Conservation (phyloP, 2,797 vertebrate species). For the Phalanger gymnotis region DNA sequence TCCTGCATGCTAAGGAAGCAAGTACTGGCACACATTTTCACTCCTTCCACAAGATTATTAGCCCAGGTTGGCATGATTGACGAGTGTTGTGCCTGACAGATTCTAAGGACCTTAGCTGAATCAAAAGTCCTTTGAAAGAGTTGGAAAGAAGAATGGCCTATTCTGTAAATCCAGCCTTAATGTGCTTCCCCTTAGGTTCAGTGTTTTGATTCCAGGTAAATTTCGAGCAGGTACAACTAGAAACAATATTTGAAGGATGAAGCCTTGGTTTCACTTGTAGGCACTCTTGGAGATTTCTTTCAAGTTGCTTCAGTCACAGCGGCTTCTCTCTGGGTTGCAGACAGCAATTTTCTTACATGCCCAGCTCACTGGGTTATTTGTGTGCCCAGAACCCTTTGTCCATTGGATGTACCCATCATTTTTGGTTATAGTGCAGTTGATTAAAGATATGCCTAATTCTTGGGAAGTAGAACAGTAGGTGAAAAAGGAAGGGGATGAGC, state of each 20-base stretch:
- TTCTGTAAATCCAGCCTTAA: constrained; percentile 29
- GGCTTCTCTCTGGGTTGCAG: neutral
- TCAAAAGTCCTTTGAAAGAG: constrained; percentile 33
- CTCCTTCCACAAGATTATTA: neutral
- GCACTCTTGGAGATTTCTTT: neutral
- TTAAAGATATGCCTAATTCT: neutral
- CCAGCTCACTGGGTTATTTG: neutral
- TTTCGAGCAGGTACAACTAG: neutral
- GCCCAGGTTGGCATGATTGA: neutral
- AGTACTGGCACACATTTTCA: neutral
- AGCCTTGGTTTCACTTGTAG: neutral
- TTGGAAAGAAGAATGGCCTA: constrained; percentile 25
- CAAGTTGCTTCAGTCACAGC: neutral
- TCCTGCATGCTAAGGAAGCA: neutral
- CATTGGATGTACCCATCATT: neutral
- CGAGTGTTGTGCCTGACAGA: constrained; percentile 4
- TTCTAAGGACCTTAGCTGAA: constrained; percentile 30
- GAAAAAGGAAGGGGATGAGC: neutral
- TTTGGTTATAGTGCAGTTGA: neutral
- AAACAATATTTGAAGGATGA: constrained; percentile 5
- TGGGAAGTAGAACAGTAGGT: neutral
- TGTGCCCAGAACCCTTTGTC: neutral
- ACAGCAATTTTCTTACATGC: neutral
- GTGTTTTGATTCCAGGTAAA: neutral
- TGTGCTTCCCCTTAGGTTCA: neutral